phyloP scores from a whole-genome alignment of 2,113 vertebrate genomes.

The Hepsetus odoe region DNA sequence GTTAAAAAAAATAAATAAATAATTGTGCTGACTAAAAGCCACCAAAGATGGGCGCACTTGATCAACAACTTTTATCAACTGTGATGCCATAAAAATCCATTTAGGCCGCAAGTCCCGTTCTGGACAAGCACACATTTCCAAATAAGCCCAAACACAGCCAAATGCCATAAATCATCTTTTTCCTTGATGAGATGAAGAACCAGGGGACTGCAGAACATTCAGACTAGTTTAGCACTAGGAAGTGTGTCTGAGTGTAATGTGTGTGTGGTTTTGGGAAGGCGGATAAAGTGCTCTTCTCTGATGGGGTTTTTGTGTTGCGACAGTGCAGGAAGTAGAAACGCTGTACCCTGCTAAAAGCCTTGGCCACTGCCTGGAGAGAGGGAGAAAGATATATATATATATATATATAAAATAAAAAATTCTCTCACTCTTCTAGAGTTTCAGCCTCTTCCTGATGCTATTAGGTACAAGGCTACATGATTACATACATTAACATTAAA shows the following conservation, averaged over 20 bases:
- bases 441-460: neutral
- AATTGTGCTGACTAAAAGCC: neutral
- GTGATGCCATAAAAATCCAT: no score
- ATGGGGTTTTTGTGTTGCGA: constrained; percentile 25
- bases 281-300: neutral
- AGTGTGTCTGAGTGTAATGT: neutral
- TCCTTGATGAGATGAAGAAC: neutral
- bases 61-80: neutral
- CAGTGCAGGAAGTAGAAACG: constrained; percentile 40
- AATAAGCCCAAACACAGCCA: neutral
- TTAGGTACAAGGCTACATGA: no score
- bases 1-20: neutral
- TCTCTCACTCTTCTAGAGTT: constrained; percentile 5
- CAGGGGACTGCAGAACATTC: neutral
- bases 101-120: no score
- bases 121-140: neutral
- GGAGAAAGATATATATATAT: neutral
- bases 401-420: no score
- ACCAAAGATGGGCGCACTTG: neutral
- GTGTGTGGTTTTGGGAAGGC: neutral
- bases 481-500: no score
- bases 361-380: neutral
- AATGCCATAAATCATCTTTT: neutral
- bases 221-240: neutral
- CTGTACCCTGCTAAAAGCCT: constrained; percentile 37